Conservation (phyloP, 1,140 invertebrate species). For the Vollenhovia emeryi region DNA sequence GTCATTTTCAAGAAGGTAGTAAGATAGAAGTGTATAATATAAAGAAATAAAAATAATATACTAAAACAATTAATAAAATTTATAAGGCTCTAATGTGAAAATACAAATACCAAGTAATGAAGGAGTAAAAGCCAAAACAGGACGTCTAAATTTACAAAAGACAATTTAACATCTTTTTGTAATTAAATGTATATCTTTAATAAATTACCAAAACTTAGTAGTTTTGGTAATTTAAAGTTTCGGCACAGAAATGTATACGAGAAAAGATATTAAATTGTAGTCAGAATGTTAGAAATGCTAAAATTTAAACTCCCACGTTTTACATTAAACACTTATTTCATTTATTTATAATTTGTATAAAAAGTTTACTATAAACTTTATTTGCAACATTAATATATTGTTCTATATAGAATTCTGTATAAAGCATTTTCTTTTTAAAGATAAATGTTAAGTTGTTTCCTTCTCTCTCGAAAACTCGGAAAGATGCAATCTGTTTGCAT, state of each 20-base stretch:
- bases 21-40: neutral
- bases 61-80: neutral
- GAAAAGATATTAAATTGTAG: neutral
- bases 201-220: neutral
- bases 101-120: too few species aligned
- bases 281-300: neutral
- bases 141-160: too few species aligned
- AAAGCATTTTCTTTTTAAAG: neutral
- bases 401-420: neutral
- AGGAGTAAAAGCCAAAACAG: too few species aligned
- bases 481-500: neutral
- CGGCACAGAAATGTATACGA: neutral
- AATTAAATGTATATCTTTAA: neutral
- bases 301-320: neutral
- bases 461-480: neutral
- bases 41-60: neutral
- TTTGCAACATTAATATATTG: neutral
- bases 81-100: too few species aligned
- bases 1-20: neutral
- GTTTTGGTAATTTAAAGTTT: neutral
- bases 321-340: neutral
- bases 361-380: neutral
- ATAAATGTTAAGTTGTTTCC: neutral
- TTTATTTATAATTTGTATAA: neutral
- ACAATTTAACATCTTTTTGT: neutral